Evolutionary conservation across 2,888 invertebrate genomes (phyloP).

Genomic region (Plutella xylostella): DNA sequence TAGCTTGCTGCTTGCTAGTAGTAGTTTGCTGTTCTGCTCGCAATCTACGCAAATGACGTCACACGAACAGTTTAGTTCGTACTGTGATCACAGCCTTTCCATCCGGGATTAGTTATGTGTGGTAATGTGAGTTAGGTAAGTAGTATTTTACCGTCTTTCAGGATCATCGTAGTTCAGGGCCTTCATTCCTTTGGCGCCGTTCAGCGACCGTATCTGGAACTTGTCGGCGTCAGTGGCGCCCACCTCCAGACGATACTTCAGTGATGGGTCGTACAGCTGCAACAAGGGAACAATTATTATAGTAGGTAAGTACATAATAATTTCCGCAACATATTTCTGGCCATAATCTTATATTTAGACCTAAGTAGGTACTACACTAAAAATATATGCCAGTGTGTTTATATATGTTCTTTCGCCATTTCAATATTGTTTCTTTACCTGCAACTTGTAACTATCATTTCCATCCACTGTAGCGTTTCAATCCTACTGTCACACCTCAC

Average conservation of each 20-base stretch:
- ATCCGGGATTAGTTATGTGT: too few species aligned
- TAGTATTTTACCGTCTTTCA: constrained; percentile 25
- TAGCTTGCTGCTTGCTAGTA: too few species aligned
- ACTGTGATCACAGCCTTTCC: too few species aligned
- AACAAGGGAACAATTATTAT: background rate
- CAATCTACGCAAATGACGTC: too few species aligned
- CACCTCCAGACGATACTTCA: constrained; percentile 25
- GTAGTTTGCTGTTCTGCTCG: too few species aligned
- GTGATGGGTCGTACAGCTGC: constrained; percentile 38
- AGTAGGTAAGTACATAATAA: background rate
- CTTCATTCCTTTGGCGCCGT: constrained; percentile 31
- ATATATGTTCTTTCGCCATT: background rate
- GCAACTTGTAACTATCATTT: background rate
- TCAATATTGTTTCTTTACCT: background rate
- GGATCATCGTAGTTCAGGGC: constrained; percentile 32
- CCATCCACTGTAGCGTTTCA: background rate
- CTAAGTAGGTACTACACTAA: background rate
- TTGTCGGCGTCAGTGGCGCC: constrained; percentile 28
- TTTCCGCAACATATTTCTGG: background rate
- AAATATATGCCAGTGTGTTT: too few species aligned
- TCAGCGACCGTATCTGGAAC: constrained; percentile 34
- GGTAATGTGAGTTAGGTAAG: too few species aligned
- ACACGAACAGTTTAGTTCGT: too few species aligned
- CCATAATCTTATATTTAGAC: background rate
- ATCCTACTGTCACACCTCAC: background rate